Percentiles rank a stretch among this genome's conserved stretches.
Conservation (phyloP, 1,140 invertebrate genomes). For the Halyomorpha halys region DNA sequence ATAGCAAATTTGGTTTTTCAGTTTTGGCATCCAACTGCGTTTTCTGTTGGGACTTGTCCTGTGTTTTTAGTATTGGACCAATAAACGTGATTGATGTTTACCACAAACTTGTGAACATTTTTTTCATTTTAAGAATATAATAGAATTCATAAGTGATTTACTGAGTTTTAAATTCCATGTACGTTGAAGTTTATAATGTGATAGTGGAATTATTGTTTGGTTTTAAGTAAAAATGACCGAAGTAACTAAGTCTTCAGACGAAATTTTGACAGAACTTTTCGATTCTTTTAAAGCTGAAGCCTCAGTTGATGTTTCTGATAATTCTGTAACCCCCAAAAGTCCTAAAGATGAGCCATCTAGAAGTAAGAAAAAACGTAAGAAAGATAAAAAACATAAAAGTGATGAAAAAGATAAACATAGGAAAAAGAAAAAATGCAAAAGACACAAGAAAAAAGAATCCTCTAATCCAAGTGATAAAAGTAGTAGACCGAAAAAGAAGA, state of each 20-base stretch:
- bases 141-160: background rate
- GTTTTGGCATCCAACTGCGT: background rate
- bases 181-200: background rate
- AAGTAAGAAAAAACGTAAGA: conserved; percentile 30
- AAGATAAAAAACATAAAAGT: conserved; percentile 34
- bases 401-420: conserved; percentile 42
- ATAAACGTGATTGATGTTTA: background rate
- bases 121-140: background rate
- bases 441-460: conserved; percentile 38
- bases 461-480: conserved; percentile 39
- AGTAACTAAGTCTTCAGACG: conserved; percentile 53
- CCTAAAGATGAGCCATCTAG: conserved; percentile 35
- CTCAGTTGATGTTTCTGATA: conserved; percentile 31
- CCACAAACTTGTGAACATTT: background rate
- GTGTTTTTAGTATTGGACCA: background rate
- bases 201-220: background rate
- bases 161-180: background rate
- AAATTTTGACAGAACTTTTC: conserved; percentile 69
- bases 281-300: conserved; percentile 50
- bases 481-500: conserved; percentile 21
- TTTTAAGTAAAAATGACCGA: conserved; percentile 8
- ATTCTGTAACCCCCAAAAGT: conserved; percentile 33
- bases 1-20: too few species aligned
- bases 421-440: conserved; percentile 47
- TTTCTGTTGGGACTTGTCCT: background rate